Evolutionary conservation across 2,797 vertebrate species (phyloP).

Genomic region (Melopsittacus undulatus): DNA sequence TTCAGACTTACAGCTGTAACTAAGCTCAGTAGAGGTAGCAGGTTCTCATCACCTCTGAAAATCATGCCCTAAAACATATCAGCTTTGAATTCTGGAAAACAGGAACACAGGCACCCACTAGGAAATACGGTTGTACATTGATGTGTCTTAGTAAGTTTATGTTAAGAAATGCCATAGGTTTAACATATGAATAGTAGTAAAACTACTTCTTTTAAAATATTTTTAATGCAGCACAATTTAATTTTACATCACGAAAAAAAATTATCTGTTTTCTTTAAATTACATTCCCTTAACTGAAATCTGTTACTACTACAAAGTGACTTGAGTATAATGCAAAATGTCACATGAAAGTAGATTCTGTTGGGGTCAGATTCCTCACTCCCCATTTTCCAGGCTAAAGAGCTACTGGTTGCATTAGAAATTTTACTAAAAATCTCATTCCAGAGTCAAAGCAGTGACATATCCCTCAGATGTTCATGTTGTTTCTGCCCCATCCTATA

Average conservation of each 20-base stretch:
- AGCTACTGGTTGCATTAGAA: background rate
- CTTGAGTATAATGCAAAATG: background rate
- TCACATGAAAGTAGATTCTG: background rate
- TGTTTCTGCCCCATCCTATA: background rate
- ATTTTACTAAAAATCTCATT: background rate
- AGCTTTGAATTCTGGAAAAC: background rate
- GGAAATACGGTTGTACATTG: background rate
- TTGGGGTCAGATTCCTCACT: background rate
- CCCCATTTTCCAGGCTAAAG: background rate
- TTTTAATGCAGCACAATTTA: background rate
- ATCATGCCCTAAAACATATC: background rate
- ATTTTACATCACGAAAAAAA: background rate
- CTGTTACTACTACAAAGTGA: background rate
- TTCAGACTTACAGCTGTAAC: background rate
- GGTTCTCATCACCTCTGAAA: background rate
- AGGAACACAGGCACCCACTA: background rate
- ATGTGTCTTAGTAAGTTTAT: background rate
- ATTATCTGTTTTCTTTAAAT: background rate
- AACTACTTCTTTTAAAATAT: fast-evolving
- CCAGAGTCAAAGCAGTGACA: background rate
- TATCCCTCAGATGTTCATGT: background rate
- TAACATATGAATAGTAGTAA: background rate
- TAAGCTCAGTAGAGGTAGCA: background rate
- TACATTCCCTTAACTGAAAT: background rate
- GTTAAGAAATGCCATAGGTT: background rate